Evolutionary conservation across 1,140 invertebrate species (phyloP), one percentile per base, ranked within the genome.

Genomic region (Idris sp.): DNA sequence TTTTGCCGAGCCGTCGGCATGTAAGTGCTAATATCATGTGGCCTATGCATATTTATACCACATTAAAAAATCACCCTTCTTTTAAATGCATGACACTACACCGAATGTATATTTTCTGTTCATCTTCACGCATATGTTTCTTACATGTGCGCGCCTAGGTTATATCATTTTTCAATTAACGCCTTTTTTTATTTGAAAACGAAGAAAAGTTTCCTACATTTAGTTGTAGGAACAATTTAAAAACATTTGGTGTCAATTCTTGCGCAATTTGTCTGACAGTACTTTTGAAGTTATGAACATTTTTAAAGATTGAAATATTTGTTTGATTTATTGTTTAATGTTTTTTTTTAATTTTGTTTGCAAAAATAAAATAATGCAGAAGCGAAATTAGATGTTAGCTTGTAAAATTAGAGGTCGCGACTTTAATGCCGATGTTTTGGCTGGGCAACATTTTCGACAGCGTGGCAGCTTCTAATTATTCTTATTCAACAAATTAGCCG

Each of bases 11-110:
- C 41, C 67, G 69, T 38, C 79, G 77, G 81, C 78, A 82, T 80
- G 81, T 86, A 86, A 85, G 83, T 84, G 85, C 86, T 86, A 86
- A 87, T 87, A 86, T 85, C 83, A 6, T 22, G 35, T 75, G 76
- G 77, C 75, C 85, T 83, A 87, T 87, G 84, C 85, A 87, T 87
- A 87, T 87, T 87, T 86, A 87, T 87, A 86, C 81, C 80, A 74
- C 86, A 87, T 87, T 87, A 86, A 86, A 78, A 87, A 86, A 84
- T 84, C 83, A 80, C 80, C 81, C 81, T 84, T 76, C 84, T 83
- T 85, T 84, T 84, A 84, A 86, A 86, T 84, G 84, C 83, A 84
- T 83, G 79, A 81, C 83, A 83, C 83, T 78, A 62, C 67, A 53
- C 53, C 15, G 35, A 64, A 72, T 59, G 54, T 61, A 65, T 53